These are phyloP conservation scores for Bubalus kerabau DNA, from an alignment of 2,113 vertebrate species.

Conservation along the genomic window DNA sequence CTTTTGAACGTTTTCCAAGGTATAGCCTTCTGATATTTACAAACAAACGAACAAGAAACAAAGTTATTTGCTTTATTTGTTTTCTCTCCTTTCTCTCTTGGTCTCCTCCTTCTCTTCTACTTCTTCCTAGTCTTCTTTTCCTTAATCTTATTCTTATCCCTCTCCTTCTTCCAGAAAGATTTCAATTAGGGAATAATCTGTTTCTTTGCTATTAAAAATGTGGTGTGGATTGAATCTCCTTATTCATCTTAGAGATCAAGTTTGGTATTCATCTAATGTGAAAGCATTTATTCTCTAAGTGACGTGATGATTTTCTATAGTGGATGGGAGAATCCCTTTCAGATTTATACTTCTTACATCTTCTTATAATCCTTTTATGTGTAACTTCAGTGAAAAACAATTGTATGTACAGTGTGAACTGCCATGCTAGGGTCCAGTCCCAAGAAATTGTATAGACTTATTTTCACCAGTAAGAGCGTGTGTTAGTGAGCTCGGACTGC, in stretches of 20 bases:
- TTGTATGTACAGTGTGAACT: background rate
- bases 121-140: background rate
- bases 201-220: background rate
- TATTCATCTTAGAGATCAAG: background rate
- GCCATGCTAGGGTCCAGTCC: background rate
- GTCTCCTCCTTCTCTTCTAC: background rate
- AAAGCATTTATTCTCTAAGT: background rate
- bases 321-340: background rate
- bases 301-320: background rate
- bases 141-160: background rate
- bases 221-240: background rate
- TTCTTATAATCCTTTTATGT: background rate
- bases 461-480: background rate
- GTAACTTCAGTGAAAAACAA: background rate
- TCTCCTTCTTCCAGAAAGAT: background rate
- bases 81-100: background rate
- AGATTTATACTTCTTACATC: background rate
- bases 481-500: background rate
- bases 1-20: background rate
- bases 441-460: background rate
- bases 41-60: background rate
- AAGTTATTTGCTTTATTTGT: background rate
- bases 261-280: background rate
- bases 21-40: background rate
- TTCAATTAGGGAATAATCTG: background rate